Conservation (phyloP, 2,888 invertebrate genomes). For the Melangyna quadrimaculata region DNA sequence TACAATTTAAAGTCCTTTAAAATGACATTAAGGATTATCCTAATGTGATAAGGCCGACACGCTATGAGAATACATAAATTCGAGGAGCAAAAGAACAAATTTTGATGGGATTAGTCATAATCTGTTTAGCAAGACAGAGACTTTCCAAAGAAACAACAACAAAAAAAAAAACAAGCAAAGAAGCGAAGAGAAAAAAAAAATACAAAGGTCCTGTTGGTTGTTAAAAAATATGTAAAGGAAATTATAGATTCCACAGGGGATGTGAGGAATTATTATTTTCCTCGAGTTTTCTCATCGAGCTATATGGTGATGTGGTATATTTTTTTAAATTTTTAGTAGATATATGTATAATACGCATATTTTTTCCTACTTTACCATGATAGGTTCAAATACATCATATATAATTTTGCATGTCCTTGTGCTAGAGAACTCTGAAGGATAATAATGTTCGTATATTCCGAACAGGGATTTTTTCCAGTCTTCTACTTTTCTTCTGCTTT, state of each 20-base stretch:
- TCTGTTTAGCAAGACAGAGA: constrained; percentile 69
- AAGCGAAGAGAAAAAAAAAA: constrained; percentile 16
- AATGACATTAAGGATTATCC: constrained; percentile 72
- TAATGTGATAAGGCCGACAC: constrained; percentile 71
- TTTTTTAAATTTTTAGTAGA: constrained; percentile 23
- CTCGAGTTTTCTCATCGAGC: constrained; percentile 68
- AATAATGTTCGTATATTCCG: constrained; percentile 55
- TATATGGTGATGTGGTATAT: constrained; percentile 49
- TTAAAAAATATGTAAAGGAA: constrained; percentile 53
- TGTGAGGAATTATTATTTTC: constrained; percentile 71
- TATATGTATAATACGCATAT: constrained; percentile 22
- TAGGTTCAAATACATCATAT: constrained; percentile 22
- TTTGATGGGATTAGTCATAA: constrained; percentile 71
- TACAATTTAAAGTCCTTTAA: constrained; percentile 71
- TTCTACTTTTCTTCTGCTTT: constrained; percentile 27
- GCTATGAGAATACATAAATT: constrained; percentile 65
- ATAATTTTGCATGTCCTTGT: constrained; percentile 64
- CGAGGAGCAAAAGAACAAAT: constrained; percentile 51
- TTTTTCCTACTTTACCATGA: constrained; percentile 44
- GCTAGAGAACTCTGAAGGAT: constrained; percentile 42
- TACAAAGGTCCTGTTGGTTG: constrained; percentile 65
- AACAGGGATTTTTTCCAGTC: constrained; percentile 40
- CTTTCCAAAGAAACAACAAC: constrained; percentile 43
- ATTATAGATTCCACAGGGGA: constrained; percentile 69
- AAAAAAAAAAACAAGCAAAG: neutral